These are phyloP conservation scores for Pantherophis guttatus DNA, from an alignment of 2,113 vertebrate genomes.

Conservation along the genomic window DNA sequence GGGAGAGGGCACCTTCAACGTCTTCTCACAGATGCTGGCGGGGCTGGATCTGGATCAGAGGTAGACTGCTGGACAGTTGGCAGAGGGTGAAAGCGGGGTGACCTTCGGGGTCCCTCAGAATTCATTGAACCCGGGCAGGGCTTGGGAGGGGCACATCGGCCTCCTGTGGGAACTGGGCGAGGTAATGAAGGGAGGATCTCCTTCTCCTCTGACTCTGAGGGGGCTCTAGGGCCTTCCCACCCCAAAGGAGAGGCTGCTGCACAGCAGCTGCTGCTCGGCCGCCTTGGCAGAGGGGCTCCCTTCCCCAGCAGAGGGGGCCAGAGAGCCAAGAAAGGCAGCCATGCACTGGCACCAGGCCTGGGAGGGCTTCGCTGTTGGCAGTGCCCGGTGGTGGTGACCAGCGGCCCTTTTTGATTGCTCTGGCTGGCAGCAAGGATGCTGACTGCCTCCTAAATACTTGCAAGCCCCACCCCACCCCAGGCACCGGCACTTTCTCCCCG, in stretches of 20 bases:
- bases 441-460: background rate
- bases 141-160: background rate
- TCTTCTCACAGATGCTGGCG: constrained; percentile 89
- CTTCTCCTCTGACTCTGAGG: background rate
- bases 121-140: background rate
- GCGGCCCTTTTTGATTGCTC: background rate
- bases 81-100: background rate
- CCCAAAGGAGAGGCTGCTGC: background rate
- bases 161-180: background rate
- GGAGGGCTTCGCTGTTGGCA: background rate
- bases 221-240: background rate
- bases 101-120: background rate
- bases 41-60: constrained; percentile 84
- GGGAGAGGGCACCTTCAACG: constrained; percentile 84
- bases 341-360: background rate
- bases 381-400: background rate
- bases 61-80: constrained; percentile 41
- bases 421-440: background rate
- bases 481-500: background rate
- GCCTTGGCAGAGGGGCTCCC: background rate
- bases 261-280: background rate
- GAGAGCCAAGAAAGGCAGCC: background rate
- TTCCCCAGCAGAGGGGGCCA: constrained; percentile 1
- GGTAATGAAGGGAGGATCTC: background rate
- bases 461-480: background rate